These are phyloP conservation scores for Anolis sagrei DNA, from an alignment of 2,113 vertebrate genomes.

Conservation along the genomic window DNA sequence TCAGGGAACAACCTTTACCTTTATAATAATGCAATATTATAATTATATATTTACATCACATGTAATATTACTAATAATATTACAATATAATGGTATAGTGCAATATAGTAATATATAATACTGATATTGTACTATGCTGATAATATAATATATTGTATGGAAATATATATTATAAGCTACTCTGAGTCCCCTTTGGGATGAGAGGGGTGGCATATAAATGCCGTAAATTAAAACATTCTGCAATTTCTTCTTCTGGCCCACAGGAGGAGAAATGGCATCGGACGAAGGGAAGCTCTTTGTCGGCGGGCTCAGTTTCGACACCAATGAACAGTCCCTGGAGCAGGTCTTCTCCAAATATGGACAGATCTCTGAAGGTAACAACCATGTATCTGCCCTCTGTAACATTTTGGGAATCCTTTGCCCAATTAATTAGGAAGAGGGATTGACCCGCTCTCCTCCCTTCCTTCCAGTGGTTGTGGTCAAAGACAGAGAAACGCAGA, in stretches of 20 bases:
- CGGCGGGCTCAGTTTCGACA: constrained; percentile 95
- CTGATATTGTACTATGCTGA: too few species aligned
- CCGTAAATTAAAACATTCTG: too few species aligned
- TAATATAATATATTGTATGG: too few species aligned
- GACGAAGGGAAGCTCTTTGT: constrained; percentile 97
- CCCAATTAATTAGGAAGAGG: background rate
- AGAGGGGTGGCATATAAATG: too few species aligned
- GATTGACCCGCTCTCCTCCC: rapidly evolving
- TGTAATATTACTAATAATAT: too few species aligned
- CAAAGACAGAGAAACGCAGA: constrained; percentile 93
- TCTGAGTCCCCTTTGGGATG: too few species aligned
- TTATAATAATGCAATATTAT: too few species aligned
- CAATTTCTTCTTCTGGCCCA: background rate
- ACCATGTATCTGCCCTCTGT: rapidly evolving
- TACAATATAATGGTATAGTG: too few species aligned
- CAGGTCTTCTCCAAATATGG: constrained; percentile 95
- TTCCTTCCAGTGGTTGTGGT: constrained; percentile 88
- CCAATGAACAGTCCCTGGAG: constrained; percentile 90
- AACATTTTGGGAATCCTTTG: background rate
- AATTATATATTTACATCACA: too few species aligned
- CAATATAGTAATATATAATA: too few species aligned
- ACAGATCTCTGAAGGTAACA: constrained; percentile 89
- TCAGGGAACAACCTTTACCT: too few species aligned
- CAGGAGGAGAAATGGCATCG: constrained; percentile 83
- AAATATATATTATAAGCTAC: too few species aligned